These are phyloP conservation scores for Xanthia icteritia DNA, from an alignment of 2,888 invertebrate species.

Conservation along the genomic window DNA sequence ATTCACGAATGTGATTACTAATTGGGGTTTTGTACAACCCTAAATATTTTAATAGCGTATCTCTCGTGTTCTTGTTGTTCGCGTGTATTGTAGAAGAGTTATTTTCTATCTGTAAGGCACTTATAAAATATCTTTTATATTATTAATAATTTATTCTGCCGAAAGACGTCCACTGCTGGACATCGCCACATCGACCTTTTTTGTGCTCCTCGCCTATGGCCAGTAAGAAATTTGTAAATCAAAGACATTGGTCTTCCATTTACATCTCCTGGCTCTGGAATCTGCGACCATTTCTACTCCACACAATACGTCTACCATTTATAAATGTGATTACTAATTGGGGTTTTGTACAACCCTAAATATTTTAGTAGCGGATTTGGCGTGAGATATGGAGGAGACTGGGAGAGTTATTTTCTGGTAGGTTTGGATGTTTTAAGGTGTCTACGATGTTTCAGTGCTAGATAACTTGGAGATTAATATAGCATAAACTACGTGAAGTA, in stretches of 20 bases:
- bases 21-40: constrained; percentile 23
- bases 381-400: not conserved
- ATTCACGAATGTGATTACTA: constrained; percentile 38
- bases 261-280: too few species aligned
- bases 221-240: too few species aligned
- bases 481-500: not conserved
- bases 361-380: constrained; percentile 28
- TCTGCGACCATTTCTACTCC: too few species aligned
- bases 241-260: too few species aligned
- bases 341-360: constrained; percentile 14
- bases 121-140: not conserved
- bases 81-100: not conserved
- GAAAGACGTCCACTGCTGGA: not conserved
- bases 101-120: constrained; percentile 2
- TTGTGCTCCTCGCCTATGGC: too few species aligned
- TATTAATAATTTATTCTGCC: not conserved
- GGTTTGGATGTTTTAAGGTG: not conserved
- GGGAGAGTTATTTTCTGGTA: not conserved
- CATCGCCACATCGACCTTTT: too few species aligned
- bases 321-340: constrained; percentile 43
- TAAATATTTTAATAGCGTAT: constrained; percentile 40
- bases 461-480: not conserved
- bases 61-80: constrained; percentile 1
- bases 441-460: not conserved
- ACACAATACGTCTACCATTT: constrained; percentile 45